Evolutionary conservation across 2,888 invertebrate species (phyloP).

Genomic region (Lumbricus terrestris): DNA sequence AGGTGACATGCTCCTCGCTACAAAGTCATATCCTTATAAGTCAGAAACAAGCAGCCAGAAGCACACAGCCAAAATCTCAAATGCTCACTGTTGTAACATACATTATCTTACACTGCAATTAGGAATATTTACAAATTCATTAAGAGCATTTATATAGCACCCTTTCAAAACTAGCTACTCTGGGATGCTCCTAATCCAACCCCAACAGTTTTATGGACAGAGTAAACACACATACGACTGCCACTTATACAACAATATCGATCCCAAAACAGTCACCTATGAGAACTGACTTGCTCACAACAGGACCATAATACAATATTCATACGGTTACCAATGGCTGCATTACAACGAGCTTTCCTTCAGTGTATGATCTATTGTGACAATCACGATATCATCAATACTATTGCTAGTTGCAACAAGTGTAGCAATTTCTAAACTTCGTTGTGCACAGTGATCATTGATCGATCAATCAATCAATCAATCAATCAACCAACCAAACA

Average conservation of each 20-base stretch:
- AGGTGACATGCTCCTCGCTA: conserved; percentile 47
- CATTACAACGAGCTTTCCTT: neutral
- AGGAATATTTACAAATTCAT: no score
- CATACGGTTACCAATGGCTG: neutral
- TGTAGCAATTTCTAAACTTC: neutral
- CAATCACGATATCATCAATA: neutral
- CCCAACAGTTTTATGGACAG: no score
- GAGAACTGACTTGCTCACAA: neutral
- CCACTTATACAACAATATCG: no score
- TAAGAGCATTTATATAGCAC: no score
- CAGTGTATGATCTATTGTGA: neutral
- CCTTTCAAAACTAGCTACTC: no score
- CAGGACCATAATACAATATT: neutral
- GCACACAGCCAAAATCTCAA: neutral
- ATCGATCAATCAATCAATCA: no score
- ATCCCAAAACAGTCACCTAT: neutral
- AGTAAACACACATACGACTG: no score
- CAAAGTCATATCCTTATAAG: neutral
- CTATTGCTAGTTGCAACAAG: neutral
- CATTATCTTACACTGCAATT: neutral
- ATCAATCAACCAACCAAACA: no score
- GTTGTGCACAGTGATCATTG: neutral
- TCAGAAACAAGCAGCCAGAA: neutral
- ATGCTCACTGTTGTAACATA: no score
- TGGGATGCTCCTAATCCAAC: no score